Percentiles rank a stretch among this genome's conserved stretches.
Conservation (phyloP, 2,797 vertebrate species). For the Rhinoraja longicauda region DNA sequence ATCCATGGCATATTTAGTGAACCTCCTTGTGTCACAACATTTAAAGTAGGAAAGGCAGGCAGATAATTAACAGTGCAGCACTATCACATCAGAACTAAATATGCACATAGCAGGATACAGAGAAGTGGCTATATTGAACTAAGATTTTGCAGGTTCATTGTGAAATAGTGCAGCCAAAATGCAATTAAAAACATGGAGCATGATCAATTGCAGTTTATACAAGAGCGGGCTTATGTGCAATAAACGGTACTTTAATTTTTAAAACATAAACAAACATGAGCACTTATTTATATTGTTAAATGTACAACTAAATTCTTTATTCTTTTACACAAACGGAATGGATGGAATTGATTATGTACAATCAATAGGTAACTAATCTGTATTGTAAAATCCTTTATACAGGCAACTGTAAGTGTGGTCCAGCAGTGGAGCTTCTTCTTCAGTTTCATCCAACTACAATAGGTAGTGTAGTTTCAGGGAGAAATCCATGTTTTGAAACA, state of each 20-base stretch:
- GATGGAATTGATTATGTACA: constrained; percentile 67
- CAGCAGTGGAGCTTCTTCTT: constrained; percentile 34
- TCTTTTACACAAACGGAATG: constrained; percentile 70
- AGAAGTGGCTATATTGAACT: constrained; percentile 36
- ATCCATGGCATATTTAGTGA: not conserved
- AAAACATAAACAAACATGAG: constrained; percentile 26
- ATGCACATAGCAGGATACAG: not conserved
- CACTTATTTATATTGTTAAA: constrained; percentile 57
- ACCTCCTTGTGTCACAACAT: not conserved
- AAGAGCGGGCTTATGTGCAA: not conserved
- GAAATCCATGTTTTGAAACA: constrained; percentile 5
- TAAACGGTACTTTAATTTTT: constrained; percentile 30
- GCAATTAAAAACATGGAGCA: not conserved
- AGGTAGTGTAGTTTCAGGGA: not conserved
- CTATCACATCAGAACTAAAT: not conserved
- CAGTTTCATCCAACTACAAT: constrained; percentile 35
- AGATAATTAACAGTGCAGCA: not conserved
- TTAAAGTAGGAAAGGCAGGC: constrained; percentile 21
- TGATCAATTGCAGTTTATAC: constrained; percentile 18
- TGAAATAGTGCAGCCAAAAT: constrained; percentile 31
- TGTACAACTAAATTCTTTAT: constrained; percentile 66
- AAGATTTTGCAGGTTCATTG: constrained; percentile 23
- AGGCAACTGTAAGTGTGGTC: constrained; percentile 11
- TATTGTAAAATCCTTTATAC: constrained; percentile 47
- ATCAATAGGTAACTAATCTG: constrained; percentile 63